A percentile compares a stretch with the other conserved stretches of the same genome.
These are phyloP conservation scores for Rhodeus uyekii DNA, from an alignment of 2,797 vertebrate genomes.

Conservation along the genomic window DNA sequence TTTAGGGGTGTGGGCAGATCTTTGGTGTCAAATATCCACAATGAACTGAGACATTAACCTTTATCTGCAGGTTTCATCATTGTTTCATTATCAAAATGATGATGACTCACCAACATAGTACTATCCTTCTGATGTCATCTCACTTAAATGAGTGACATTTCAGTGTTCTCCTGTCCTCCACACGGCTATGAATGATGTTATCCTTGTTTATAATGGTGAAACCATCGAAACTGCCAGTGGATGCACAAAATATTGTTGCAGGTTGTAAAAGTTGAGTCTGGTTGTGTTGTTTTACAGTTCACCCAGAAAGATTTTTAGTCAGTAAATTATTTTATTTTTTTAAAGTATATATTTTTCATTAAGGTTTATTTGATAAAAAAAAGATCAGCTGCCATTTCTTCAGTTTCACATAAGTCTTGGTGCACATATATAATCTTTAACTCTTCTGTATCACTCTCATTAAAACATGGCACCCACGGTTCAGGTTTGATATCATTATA, in stretches of 20 bases:
- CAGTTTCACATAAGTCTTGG: no score
- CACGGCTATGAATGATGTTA: constrained; percentile 20
- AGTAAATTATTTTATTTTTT: neutral
- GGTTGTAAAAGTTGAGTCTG: neutral
- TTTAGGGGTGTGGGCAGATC: constrained; percentile 38
- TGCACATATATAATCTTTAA: no score
- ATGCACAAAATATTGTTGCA: neutral
- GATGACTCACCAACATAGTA: constrained; percentile 20
- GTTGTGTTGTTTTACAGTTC: neutral
- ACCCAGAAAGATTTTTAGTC: neutral
- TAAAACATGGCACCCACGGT: no score
- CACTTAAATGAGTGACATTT: constrained; percentile 27
- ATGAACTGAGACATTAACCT: constrained; percentile 28
- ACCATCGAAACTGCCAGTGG: neutral
- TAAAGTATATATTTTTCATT: neutral
- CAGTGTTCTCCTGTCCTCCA: neutral
- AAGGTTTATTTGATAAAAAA: no score
- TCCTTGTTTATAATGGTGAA: constrained; percentile 30
- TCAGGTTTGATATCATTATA: no score
- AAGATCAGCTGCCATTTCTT: no score
- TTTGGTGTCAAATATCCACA: constrained; percentile 50
- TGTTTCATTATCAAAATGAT: constrained; percentile 48
- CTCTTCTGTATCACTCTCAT: no score
- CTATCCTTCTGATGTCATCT: constrained; percentile 20
- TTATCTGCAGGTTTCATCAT: constrained; percentile 50